Evolutionary conservation across 2,888 invertebrate species (phyloP), one percentile per base, ranked within the genome.

Genomic region (Trichopoda pennipes): DNA sequence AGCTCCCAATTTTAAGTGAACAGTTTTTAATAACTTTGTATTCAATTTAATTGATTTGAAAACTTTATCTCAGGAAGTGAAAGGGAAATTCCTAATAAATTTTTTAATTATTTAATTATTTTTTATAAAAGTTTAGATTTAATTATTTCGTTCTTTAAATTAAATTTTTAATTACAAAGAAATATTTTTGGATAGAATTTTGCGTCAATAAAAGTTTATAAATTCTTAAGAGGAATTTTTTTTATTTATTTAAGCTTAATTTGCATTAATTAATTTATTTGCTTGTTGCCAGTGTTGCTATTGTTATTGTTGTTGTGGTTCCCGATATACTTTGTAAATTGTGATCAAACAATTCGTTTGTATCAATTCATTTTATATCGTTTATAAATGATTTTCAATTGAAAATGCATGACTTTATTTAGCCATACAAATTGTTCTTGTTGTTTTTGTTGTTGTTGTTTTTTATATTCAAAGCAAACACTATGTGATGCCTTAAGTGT

Each of bases 391-490:
- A 79, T 82, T 83, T 85, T 87, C 88, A 88, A 88, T 88, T 88
- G 88, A 85, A 87, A 87, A 85, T 87, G 88, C 88, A 88, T 88
- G 88, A 88, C 88, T 88, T 88, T 88, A 87, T 88, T 88, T 88
- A 88, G 88, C 85, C 86, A 86, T 86, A 85, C 80, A 87, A 61
- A 70, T 55, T 28, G 19, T 58, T 35, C 10, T 55, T 63, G 69
- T 63, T 17, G 32, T 61, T 35, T 64, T 17, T n/a, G 14, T 49
- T 7, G 1, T 17, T 49, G 19, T 17, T 28, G 1, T 2, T 28
- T 2, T 28, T 28, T 28, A 8, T 6, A 6, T 2, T 6, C 8
- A 28, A 28, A 28, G 6, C 3, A 1, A 28, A 28, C 4, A 28
- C 28, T 28, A 28, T 28, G 8, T 7, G 28, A 28, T 2, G 6